A percentile compares a stretch with the other conserved stretches of the same genome.
Conservation (phyloP, 2,888 invertebrate genomes). For the Caenorhabditis virilis region DNA sequence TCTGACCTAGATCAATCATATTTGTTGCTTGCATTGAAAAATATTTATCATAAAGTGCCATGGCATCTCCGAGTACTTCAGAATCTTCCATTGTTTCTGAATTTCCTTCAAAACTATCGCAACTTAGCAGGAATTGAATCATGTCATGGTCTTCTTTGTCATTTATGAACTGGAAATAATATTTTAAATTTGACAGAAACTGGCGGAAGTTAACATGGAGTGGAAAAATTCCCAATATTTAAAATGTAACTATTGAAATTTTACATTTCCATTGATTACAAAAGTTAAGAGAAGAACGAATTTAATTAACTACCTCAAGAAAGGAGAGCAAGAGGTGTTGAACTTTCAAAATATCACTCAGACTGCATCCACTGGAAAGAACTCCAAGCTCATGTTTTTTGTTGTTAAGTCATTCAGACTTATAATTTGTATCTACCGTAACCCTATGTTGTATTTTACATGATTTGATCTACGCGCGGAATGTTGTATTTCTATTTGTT, state of each 20-base stretch:
- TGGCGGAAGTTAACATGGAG: slow-evolving; percentile 1
- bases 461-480: too few species aligned
- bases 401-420: slow-evolving; percentile 78
- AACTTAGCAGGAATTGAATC: slow-evolving; percentile 46
- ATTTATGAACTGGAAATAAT: slow-evolving; percentile 21
- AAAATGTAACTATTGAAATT: too few species aligned
- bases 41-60: slow-evolving; percentile 88
- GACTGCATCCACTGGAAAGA: slow-evolving; percentile 23
- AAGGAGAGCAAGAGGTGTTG: slow-evolving; percentile 36
- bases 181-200: slow-evolving; percentile 8
- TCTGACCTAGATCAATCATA: slow-evolving; percentile 78
- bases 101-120: slow-evolving; percentile 45
- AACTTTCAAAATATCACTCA: slow-evolving; percentile 35
- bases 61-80: slow-evolving; percentile 82
- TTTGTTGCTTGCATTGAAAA: slow-evolving; percentile 46
- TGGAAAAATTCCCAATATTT: too few species aligned
- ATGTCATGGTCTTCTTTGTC: slow-evolving; percentile 37
- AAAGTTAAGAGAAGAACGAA: too few species aligned
- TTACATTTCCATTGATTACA: too few species aligned
- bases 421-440: too few species aligned
- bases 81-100: slow-evolving; percentile 73
- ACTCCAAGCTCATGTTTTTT: slow-evolving; percentile 92
- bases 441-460: too few species aligned
- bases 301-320: slow-evolving; percentile 33
- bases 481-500: too few species aligned